phyloP scores from a whole-genome alignment of 2,113 vertebrate species.

The Penelope pileata region DNA sequence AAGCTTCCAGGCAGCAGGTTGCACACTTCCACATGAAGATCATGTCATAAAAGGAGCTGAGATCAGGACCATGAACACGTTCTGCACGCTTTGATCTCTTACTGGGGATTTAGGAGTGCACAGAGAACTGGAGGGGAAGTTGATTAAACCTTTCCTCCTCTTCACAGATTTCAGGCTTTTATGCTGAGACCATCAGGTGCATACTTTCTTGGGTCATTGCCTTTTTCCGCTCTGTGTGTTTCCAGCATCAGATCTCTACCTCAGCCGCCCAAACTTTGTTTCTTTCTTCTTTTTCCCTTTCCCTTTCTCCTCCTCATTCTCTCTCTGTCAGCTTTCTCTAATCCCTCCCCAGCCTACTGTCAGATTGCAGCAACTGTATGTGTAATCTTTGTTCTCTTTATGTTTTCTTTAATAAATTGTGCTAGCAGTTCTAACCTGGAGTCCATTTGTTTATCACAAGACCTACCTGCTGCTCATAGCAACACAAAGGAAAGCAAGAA shows the following conservation, averaged over 20 bases:
- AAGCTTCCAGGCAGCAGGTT: neutral
- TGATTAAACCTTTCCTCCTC: constrained; percentile 19
- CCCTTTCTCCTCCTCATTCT: neutral
- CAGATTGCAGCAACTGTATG: neutral
- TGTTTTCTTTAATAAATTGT: neutral
- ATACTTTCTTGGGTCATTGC: constrained; percentile 54
- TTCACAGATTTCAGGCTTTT: constrained; percentile 1
- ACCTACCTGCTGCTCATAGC: neutral
- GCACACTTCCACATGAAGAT: neutral
- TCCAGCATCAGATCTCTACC: constrained; percentile 40
- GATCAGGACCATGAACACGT: neutral
- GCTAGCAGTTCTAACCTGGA: neutral
- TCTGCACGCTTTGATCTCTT: neutral
- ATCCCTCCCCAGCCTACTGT: constrained; percentile 19
- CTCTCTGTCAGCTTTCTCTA: neutral
- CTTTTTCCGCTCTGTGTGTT: constrained; percentile 10
- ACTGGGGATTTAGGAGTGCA: neutral
- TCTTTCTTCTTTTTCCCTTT: neutral
- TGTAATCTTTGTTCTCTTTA: neutral
- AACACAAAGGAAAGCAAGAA: neutral
- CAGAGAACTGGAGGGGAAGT: neutral
- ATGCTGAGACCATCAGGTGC: constrained; percentile 30
- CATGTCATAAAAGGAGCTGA: neutral
- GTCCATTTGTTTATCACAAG: neutral
- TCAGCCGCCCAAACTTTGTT: neutral